Conservation (phyloP, 2,888 invertebrate species). For the Eupithecia tripunctaria region DNA sequence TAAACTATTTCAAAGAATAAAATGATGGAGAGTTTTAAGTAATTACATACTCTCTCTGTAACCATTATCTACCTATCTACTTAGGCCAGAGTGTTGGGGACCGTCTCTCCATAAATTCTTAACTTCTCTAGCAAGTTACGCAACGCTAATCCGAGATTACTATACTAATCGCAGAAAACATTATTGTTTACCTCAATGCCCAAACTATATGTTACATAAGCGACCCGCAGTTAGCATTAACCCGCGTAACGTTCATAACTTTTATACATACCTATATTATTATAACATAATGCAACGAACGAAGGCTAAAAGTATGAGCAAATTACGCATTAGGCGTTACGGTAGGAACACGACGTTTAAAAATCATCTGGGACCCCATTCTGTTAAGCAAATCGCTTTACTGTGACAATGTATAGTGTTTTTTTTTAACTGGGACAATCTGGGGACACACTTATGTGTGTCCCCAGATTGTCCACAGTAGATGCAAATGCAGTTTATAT, state of each 20-base stretch:
- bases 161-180: constrained; percentile 7
- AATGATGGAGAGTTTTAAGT: neutral
- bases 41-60: neutral
- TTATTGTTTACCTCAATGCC: constrained; percentile 13
- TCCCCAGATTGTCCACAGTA: too few relatives aligned
- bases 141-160: constrained; percentile 8
- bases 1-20: too few relatives aligned
- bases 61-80: too few relatives aligned
- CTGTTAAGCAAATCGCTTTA: neutral
- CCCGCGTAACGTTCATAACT: constrained; percentile 3
- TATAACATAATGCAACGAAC: constrained; percentile 9
- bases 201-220: constrained; percentile 14
- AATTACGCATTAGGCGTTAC: neutral
- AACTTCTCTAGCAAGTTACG: neutral
- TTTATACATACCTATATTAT: neutral
- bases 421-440: too few relatives aligned
- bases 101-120: neutral
- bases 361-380: neutral
- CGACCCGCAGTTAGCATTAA: neutral
- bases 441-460: too few relatives aligned
- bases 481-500: too few relatives aligned
- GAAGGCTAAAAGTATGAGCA: neutral
- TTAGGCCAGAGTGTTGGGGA: too few relatives aligned
- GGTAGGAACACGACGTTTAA: neutral
- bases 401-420: neutral